Percentiles rank a stretch among this genome's conserved stretches.
Evolutionary conservation across 2,797 vertebrate species (phyloP).

Genomic region (Denticeps clupeoides): DNA sequence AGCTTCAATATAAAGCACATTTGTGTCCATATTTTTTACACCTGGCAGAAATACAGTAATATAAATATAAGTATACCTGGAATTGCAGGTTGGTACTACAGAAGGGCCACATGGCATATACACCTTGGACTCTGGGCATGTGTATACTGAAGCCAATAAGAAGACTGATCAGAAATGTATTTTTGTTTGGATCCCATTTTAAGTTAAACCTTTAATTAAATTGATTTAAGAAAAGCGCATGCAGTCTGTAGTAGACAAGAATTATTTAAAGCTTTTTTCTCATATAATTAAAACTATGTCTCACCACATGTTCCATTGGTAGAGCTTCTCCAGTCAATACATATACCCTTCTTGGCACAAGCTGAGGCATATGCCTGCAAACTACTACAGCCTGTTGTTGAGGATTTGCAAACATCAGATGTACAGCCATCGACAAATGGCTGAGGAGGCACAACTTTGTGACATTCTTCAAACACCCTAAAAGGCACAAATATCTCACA

Average conservation of each 20-base stretch:
- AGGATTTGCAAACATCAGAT: constrained; percentile 41
- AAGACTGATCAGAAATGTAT: not conserved
- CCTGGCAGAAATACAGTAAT: not conserved
- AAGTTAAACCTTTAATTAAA: no score
- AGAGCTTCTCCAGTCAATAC: constrained; percentile 56
- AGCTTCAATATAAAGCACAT: no score
- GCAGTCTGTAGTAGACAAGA: not conserved
- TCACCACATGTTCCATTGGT: constrained; percentile 58
- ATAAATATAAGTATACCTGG: constrained; percentile 36
- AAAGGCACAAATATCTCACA: constrained; percentile 4
- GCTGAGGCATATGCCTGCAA: constrained; percentile 56
- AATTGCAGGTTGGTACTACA: constrained; percentile 50
- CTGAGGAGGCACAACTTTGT: constrained; percentile 36
- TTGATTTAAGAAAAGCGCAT: not conserved
- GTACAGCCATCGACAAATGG: constrained; percentile 43
- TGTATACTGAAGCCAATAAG: constrained; percentile 35
- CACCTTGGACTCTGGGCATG: constrained; percentile 47
- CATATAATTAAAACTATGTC: constrained; percentile 8
- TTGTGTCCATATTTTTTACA: no score
- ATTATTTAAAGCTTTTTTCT: no score
- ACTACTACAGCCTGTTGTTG: constrained; percentile 40
- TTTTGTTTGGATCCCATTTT: no score
- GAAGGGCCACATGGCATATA: constrained; percentile 57
- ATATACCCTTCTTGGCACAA: constrained; percentile 51
- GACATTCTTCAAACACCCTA: constrained; percentile 61